Evolutionary conservation across 1,140 invertebrate species (phyloP).

Genomic region (Trichonephila clavata): DNA sequence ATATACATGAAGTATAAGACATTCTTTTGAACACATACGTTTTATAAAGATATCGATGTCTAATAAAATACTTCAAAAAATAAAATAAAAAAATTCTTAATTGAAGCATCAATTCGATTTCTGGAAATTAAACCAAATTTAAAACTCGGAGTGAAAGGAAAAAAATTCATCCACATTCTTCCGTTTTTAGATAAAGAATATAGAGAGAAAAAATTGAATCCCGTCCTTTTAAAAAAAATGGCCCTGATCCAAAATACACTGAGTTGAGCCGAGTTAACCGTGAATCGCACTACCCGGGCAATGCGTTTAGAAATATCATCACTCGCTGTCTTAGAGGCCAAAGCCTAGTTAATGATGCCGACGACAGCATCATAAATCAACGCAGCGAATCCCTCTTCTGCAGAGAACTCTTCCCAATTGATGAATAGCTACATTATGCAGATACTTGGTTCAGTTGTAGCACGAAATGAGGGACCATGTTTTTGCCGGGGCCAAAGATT

Average conservation of each 20-base stretch:
- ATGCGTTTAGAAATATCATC: slow-evolving; percentile 33
- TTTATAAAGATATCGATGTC: too few relatives aligned
- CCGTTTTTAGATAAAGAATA: background rate
- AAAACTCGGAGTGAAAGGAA: background rate
- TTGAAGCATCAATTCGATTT: too few relatives aligned
- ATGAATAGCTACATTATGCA: slow-evolving; percentile 54
- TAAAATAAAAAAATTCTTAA: too few relatives aligned
- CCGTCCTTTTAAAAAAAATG: background rate
- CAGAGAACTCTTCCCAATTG: background rate
- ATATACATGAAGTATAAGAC: too few relatives aligned
- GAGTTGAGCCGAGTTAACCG: background rate
- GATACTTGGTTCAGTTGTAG: slow-evolving; percentile 38
- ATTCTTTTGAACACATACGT: too few relatives aligned
- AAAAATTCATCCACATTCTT: background rate
- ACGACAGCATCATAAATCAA: slow-evolving; percentile 49
- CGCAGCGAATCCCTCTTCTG: background rate
- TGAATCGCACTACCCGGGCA: background rate
- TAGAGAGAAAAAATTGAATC: background rate
- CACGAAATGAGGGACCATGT: background rate
- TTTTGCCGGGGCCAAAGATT: background rate
- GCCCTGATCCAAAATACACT: background rate
- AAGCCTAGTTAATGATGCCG: slow-evolving; percentile 44
- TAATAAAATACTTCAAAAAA: too few relatives aligned
- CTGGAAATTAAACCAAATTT: too few relatives aligned
- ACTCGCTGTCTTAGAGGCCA: slow-evolving; percentile 14